Conservation (phyloP, 2,797 vertebrate genomes). For the Peromyscus nudipes region DNA sequence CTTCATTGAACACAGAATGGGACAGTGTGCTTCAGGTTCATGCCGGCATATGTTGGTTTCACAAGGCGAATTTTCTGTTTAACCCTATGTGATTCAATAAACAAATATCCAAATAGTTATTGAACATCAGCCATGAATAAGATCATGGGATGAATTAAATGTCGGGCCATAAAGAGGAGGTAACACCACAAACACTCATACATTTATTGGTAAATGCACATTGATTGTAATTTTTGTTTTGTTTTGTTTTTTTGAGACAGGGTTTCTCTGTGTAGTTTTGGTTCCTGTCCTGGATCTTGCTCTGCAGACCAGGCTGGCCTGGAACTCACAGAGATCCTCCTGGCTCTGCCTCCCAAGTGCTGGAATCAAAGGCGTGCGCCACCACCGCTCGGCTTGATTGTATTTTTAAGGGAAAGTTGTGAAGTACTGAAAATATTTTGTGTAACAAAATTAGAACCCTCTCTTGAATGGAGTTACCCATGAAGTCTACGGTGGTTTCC, state of each 20-base stretch:
- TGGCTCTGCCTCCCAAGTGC: too few species aligned
- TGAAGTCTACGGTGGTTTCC: background rate
- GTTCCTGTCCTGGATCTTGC: too few species aligned
- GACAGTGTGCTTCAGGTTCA: background rate
- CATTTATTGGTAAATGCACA: constrained; percentile 2
- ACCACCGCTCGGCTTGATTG: background rate
- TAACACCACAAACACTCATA: constrained; percentile 1
- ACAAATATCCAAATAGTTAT: constrained; percentile 52
- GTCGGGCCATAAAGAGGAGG: background rate
- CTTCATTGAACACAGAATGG: background rate
- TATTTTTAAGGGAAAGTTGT: constrained; percentile 53
- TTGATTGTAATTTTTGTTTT: background rate
- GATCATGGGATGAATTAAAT: constrained; percentile 1
- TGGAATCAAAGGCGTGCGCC: too few species aligned
- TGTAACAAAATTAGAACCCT: constrained; percentile 46
- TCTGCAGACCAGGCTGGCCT: too few species aligned
- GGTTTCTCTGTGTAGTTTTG: too few species aligned
- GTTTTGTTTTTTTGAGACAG: too few species aligned
- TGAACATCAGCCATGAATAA: background rate
- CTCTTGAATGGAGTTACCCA: constrained; percentile 30
- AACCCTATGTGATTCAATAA: background rate
- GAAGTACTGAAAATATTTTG: constrained; percentile 45
- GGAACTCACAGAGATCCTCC: too few species aligned
- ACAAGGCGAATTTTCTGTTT: background rate
- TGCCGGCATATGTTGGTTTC: background rate